phyloP scores from a whole-genome alignment of 2,797 vertebrate species.

The Cynopterus sphinx region DNA sequence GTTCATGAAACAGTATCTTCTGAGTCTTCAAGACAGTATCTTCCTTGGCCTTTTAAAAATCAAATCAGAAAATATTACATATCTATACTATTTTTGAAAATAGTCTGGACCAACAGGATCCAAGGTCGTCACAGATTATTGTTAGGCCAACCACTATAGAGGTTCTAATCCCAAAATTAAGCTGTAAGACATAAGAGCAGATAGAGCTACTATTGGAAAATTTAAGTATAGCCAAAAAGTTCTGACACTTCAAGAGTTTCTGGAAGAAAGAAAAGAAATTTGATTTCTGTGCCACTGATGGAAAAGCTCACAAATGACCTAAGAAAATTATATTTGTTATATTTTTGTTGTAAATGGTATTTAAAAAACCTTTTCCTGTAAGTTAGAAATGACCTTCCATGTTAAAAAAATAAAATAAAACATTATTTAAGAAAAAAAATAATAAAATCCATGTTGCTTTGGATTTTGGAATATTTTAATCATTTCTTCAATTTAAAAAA shows the following conservation, averaged over 20 bases:
- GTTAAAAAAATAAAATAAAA: slow-evolving; percentile 27
- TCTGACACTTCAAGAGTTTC: slow-evolving; percentile 55
- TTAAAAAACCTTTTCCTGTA: slow-evolving; percentile 50
- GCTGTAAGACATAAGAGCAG: background rate
- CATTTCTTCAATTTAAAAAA: background rate
- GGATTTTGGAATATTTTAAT: background rate
- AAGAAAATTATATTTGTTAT: slow-evolving; percentile 46
- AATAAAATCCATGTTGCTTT: background rate
- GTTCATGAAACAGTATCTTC: slow-evolving; percentile 56
- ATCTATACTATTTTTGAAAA: slow-evolving; percentile 24
- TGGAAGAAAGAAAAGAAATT: slow-evolving; percentile 55
- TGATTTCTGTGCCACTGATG: slow-evolving; percentile 54
- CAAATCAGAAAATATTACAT: slow-evolving; percentile 33
- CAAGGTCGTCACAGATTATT: background rate
- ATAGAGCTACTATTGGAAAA: slow-evolving; percentile 41
- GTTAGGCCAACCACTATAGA: slow-evolving; percentile 11
- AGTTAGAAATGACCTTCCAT: slow-evolving; percentile 43
- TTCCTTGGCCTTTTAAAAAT: slow-evolving; percentile 50
- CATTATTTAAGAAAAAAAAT: background rate
- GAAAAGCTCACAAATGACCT: slow-evolving; percentile 56
- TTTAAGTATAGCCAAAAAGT: slow-evolving; percentile 56
- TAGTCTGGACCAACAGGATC: slow-evolving; percentile 1
- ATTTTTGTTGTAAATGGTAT: slow-evolving; percentile 37
- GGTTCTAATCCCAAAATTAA: slow-evolving; percentile 11
- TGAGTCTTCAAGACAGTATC: slow-evolving; percentile 51